Evolutionary conservation across 2,888 invertebrate genomes (phyloP), one percentile per base, ranked within the genome.

Genomic region (Drosophila melanosoma): DNA sequence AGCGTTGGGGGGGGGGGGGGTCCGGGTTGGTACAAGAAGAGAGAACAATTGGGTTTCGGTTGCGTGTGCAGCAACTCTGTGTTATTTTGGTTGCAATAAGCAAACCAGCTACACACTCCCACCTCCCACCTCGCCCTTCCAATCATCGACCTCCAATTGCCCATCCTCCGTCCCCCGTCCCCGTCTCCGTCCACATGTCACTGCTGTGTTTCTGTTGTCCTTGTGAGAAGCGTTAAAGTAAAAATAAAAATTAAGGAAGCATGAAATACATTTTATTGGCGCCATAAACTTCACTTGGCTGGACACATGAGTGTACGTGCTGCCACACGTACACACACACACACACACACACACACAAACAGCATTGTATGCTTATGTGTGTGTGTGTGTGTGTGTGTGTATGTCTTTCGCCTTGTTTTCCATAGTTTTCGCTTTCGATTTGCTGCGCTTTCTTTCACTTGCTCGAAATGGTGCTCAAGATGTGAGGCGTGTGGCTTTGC

Each of bases 161-260:
- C 12, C 29, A n/a, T 35, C 32, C 26, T 11, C 26, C 29, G 29
- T 29, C 5, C 29, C 35, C 17, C 29, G 20, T 35, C 35, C 23
- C 17, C 26, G 26, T 29, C 1, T 6, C 10, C 15, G 26, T 32
- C 29, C 17, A 40, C 11, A 3, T 56, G 26, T n/a, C 54, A 36
- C 26, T 38, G 26, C 42, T 53, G 42, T 58, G 53, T 49, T 60
- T 65, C 42, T 60, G 67, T 67, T 78, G 79, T 82, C 78, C 72
- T 69, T 79, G 82, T 63, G 79, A 79, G 76, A 81, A 90, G 88
- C 83, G 87, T 87, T 86, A 86, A 89, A 83, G 88, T 87, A 83
- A 86, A 90, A 91, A 92, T 93, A 92, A 92, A 92, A 92, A 92
- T 93, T 92, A 93, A 93, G 92, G 92, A 93, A 92, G 91, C 93